phyloP scores from a whole-genome alignment of 2,888 invertebrate species.

The Rhimphoctona megacephalus region DNA sequence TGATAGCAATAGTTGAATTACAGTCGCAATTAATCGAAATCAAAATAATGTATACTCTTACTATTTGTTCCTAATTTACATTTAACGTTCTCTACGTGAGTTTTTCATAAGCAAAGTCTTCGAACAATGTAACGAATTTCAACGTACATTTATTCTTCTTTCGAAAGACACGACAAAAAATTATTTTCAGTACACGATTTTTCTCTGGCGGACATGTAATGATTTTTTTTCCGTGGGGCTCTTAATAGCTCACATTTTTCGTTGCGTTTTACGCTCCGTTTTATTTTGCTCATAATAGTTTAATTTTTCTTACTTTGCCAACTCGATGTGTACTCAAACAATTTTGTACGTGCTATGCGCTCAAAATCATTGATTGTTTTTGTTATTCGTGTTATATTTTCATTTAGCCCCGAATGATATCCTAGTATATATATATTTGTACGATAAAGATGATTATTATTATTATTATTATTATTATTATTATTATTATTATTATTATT shows the following conservation, averaged over 20 bases:
- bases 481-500: background rate
- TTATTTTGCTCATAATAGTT: background rate
- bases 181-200: background rate
- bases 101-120: background rate
- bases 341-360: constrained; percentile 58
- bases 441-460: too few relatives aligned
- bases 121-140: too few relatives aligned
- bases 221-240: constrained; percentile 7
- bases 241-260: constrained; percentile 42
- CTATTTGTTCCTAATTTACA: background rate
- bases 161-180: too few relatives aligned
- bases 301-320: constrained; percentile 37
- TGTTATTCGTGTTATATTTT: constrained; percentile 21
- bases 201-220: background rate
- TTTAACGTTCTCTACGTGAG: background rate
- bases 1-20: background rate
- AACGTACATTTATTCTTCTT: too few relatives aligned
- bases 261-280: constrained; percentile 21
- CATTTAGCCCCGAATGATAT: constrained; percentile 44
- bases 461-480: background rate
- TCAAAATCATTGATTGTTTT: constrained; percentile 44
- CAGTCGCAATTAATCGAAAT: background rate
- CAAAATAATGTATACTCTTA: background rate
- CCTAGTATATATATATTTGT: background rate
- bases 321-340: constrained; percentile 50